Base-by-base conservation (phyloP, 2,888 invertebrate genomes). In the Cylloceria caligata region DNA sequence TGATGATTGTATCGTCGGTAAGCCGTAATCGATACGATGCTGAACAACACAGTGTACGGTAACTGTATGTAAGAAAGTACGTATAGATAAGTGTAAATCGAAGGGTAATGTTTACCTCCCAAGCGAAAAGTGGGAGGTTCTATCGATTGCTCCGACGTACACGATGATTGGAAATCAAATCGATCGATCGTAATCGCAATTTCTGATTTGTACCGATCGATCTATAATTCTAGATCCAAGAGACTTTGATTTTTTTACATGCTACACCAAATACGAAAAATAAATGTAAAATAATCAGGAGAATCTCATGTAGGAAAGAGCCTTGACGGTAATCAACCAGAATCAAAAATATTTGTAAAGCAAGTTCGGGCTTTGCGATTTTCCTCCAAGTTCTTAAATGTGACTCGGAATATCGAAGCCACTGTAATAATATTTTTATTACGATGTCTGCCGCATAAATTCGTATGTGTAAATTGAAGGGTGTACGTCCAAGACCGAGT, bases 161-260 rank as follows among this genome's bases (percentile, higher is more conserved):
- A 19, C 34, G 42, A 75, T 80, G 74, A 80, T 80, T 80, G 80
- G 80, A 80, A 69, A 80, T 75, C 69, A 64, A 80, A 75, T 80
- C 75, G 74, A 75, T 65, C 64, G 80, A 80, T 80, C 45, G 80
- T 57, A 65, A 75, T 80, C 71, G 69, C 55, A 34, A 55, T 71
- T 71, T 76, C 24, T 45, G 30, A 42, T 34, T 62, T n/a, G 9
- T 30, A 21, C 21, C 36, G 21, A 6, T 57, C 60, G 57, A 2
- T 24, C 24, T 13, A 24, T 11, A 4, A 21, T 13, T 19, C 7
- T 21, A 11, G 49, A 21, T 49, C 24, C 24, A 24, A 24, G 52
- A 11, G 11, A 11, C 9, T 1, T 11, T 4, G 11, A 52, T 24
- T 49, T 49, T 19, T 19, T 49, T 49, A n/a, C 47, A 19, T 2